Evolutionary conservation across 2,113 vertebrate genomes (phyloP).

Genomic region (Bettongia penicillata): DNA sequence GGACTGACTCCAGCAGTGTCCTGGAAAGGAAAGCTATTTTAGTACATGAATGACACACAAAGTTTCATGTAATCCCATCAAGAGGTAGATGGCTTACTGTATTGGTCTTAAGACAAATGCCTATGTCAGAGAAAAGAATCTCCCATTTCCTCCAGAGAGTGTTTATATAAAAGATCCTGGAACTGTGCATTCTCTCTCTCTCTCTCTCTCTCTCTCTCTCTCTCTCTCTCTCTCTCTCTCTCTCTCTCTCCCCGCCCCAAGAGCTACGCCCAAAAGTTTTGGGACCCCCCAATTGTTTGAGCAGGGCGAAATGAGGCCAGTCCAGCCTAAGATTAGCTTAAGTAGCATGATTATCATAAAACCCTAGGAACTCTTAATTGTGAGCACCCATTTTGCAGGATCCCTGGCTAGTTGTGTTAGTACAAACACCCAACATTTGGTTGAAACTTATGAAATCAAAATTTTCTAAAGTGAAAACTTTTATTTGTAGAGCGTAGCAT

Average conservation of each 20-base stretch:
- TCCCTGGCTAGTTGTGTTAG: neutral
- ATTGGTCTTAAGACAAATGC: neutral
- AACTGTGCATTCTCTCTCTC: no score
- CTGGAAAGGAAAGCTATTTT: neutral
- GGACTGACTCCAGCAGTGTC: neutral
- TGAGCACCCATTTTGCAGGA: neutral
- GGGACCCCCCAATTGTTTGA: neutral
- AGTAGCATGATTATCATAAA: neutral
- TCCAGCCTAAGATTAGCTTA: neutral
- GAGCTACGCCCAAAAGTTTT: neutral
- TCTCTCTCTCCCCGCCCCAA: neutral
- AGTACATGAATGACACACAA: neutral
- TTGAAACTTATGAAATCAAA: neutral
- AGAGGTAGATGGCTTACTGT: neutral
- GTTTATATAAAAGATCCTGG: no score
- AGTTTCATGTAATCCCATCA: neutral
- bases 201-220: neutral
- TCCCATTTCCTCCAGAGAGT: neutral
- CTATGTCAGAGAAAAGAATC: neutral
- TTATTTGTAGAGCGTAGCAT: neutral
- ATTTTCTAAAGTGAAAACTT: neutral
- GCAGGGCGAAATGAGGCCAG: neutral
- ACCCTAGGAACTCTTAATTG: neutral
- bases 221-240: neutral
- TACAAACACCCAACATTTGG: neutral